Evolutionary conservation across 2,888 invertebrate species (phyloP).

Genomic region (Thelaira solivaga): DNA sequence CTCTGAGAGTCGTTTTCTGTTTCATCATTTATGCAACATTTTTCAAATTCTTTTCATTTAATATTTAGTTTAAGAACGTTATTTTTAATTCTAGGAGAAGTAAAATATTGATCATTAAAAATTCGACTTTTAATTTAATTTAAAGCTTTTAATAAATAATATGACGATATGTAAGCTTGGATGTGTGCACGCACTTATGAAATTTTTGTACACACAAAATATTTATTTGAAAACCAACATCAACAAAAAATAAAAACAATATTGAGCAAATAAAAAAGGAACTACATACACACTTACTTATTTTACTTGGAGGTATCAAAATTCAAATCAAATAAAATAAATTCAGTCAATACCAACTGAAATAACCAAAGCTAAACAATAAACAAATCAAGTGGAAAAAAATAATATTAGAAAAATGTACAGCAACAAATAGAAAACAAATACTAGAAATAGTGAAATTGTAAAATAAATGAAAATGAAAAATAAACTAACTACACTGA

Average conservation of each 20-base stretch:
- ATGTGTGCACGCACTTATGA: too few species aligned
- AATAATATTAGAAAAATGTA: slow-evolving; percentile 60
- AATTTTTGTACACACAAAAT: too few species aligned
- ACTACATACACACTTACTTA: slow-evolving; percentile 40
- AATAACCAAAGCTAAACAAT: slow-evolving; percentile 22
- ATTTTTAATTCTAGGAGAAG: too few species aligned
- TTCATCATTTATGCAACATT: too few species aligned
- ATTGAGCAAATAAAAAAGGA: slow-evolving; percentile 55
- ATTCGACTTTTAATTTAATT: too few species aligned
- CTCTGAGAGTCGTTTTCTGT: too few species aligned
- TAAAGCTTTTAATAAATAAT: too few species aligned
- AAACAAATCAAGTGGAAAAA: slow-evolving; percentile 26
- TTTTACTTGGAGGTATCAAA: slow-evolving; percentile 37
- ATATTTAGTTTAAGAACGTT: too few species aligned
- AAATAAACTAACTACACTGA: neutral
- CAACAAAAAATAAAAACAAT: neutral
- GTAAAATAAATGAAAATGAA: neutral
- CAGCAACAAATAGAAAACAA: slow-evolving; percentile 60
- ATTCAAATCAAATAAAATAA: slow-evolving; percentile 40
- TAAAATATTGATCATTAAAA: too few species aligned
- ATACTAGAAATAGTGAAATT: neutral
- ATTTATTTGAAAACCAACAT: too few species aligned
- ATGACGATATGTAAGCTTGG: too few species aligned
- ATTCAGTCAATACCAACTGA: slow-evolving; percentile 9
- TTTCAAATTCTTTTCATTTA: too few species aligned